These are phyloP conservation scores for Sebastes fasciatus DNA, from an alignment of 2,113 vertebrate genomes.

Conservation along the genomic window DNA sequence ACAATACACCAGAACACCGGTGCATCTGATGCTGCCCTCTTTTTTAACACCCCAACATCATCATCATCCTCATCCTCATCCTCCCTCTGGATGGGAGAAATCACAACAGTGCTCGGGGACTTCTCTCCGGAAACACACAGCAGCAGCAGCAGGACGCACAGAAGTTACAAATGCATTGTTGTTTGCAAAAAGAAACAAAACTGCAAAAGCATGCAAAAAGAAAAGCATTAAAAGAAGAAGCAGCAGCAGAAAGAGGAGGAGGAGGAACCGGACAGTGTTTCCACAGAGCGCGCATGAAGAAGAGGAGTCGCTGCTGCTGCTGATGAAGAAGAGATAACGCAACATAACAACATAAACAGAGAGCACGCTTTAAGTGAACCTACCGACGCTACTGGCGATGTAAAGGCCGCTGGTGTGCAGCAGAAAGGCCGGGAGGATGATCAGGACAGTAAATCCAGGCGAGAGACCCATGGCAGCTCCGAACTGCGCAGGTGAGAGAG, in stretches of 20 bases:
- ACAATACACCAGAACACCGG: conserved; percentile 38
- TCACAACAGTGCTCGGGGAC: conserved; percentile 48
- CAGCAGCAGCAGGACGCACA: conserved; percentile 54
- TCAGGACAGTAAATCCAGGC: conserved; percentile 85
- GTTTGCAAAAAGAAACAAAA: conserved; percentile 41
- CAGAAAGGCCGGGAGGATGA: conserved; percentile 85
- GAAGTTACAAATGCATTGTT: conserved; percentile 68
- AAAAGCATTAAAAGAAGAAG: neutral
- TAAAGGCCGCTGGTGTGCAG: conserved; percentile 88
- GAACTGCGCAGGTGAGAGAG: conserved; percentile 89
- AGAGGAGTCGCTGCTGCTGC: neutral
- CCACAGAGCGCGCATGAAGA: no score
- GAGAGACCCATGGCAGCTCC: conserved; percentile 89
- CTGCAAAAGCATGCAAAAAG: conserved; percentile 41
- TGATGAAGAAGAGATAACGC: conserved; percentile 47
- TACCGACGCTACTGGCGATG: conserved; percentile 89
- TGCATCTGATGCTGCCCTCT: conserved; percentile 59
- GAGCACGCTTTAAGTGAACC: conserved; percentile 74
- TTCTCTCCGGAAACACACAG: conserved; percentile 54
- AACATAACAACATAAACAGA: conserved; percentile 73
- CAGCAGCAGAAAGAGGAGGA: no score
- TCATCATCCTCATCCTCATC: neutral
- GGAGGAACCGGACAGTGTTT: no score
- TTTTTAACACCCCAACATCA: conserved; percentile 41
- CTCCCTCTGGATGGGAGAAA: conserved; percentile 4